Base-by-base conservation (phyloP, 1,140 invertebrate genomes). In the Lordiphosa clarofinis region DNA sequence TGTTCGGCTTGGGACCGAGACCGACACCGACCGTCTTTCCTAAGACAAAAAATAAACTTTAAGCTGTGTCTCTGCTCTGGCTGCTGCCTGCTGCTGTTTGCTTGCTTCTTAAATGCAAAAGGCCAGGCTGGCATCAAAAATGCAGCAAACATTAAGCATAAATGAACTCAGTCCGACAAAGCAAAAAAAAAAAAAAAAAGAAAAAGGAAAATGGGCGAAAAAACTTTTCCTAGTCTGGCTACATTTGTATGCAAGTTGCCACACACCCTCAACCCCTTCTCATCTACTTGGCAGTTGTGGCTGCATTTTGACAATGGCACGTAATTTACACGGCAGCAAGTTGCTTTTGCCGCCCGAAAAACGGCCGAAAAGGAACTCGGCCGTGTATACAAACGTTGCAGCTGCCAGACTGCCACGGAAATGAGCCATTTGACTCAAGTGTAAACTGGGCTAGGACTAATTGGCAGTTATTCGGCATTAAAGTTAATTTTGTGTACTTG, bases 391-490 rank as follows among this genome's bases (percentile, higher is more conserved):
- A 82, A 81, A 84, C 72, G 72, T 74, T 70, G 74, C 38, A 19
- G 19, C 3, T 19, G 19, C 19, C 19, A 19, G 19, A 3, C 47
- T 68, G 52, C 54, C 71, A 57, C 74, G 79, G 81, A 86, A 86
- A 86, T 87, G 79, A 71, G 81, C 81, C 66, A 79, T 67, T 86
- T 79, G 76, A 67, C 60, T 75, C 53, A 72, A 86, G 84, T 86
- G 74, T 74, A 75, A 86, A 86, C 81, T 86, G 81, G 81, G 81
- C 81, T 86, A 86, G 86, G 75, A 86, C 82, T 86, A 86, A 86
- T 86, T 86, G 81, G 75, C 81, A 76, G 78, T 82, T 70, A 73
- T 52, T 69, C 71, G 24, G 81, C 56, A 75, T 81, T 82, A 63
- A 71, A 76, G 53, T 68, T 39, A 53, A 40, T 36, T 36, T 11